Conservation (phyloP, 2,888 invertebrate genomes). For the Andrena bucephala region DNA sequence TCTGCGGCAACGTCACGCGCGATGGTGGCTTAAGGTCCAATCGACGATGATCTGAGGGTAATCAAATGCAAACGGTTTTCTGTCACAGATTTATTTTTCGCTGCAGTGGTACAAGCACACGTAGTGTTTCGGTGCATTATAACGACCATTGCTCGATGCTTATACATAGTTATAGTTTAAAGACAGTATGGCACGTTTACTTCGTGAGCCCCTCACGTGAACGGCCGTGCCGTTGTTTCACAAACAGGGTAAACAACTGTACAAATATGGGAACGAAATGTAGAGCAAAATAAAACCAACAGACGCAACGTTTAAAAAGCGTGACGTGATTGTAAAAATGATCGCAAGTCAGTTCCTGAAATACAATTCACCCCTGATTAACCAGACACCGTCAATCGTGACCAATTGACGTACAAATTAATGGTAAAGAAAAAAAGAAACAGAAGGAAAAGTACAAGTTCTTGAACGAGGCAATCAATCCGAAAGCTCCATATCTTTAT, state of each 20-base stretch:
- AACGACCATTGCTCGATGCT: conserved; percentile 66
- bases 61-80: conserved; percentile 72
- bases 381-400: not conserved
- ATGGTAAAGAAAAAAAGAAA: not conserved
- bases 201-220: conserved; percentile 42
- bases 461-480: conserved; percentile 25
- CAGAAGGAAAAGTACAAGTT: not conserved
- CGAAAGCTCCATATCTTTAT: conserved; percentile 15
- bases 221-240: conserved; percentile 16
- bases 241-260: conserved; percentile 6
- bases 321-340: conserved; percentile 31
- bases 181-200: conserved; percentile 63
- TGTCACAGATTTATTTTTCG: conserved; percentile 79
- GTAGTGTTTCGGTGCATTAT: conserved; percentile 73
- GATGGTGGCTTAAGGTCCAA: conserved; percentile 20
- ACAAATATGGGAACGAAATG: not conserved
- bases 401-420: conserved; percentile 32
- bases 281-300: not conserved
- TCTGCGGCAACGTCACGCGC: not conserved
- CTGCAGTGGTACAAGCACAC: conserved; percentile 80
- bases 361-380: conserved; percentile 35
- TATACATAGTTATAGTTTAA: conserved; percentile 68
- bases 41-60: conserved; percentile 57
- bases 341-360: conserved; percentile 68
- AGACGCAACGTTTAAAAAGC: not conserved